Percentiles rank a stretch among this genome's conserved stretches.
phyloP scores from a whole-genome alignment of 2,888 invertebrate species.

The Saturnia pavonia region DNA sequence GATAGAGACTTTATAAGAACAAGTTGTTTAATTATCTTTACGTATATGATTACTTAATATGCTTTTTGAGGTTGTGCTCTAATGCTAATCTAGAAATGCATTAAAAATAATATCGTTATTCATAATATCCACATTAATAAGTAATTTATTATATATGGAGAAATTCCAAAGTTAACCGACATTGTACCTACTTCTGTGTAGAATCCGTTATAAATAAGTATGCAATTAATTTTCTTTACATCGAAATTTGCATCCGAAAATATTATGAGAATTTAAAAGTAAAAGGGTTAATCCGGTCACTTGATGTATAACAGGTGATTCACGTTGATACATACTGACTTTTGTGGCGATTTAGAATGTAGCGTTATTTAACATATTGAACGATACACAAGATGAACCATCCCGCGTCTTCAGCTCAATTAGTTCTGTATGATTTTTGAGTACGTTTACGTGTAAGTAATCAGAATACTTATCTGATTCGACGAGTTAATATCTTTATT shows the following conservation, averaged over 20 bases:
- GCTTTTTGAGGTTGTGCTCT: too few species aligned
- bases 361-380: background rate
- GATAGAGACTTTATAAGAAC: too few species aligned
- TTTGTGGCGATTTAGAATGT: background rate
- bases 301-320: slow-evolving; percentile 19
- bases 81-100: too few species aligned
- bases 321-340: background rate
- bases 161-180: background rate
- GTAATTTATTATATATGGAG: too few species aligned
- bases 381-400: background rate
- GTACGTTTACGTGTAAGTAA: too few species aligned
- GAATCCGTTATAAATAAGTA: background rate
- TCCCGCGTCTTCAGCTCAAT: background rate
- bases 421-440: background rate
- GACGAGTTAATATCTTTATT: too few species aligned
- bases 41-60: too few species aligned
- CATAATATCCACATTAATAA: too few species aligned
- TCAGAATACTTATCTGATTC: too few species aligned
- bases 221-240: background rate
- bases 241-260: background rate
- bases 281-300: slow-evolving; percentile 21
- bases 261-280: background rate
- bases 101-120: too few species aligned
- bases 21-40: too few species aligned
- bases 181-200: background rate